Percentiles rank a stretch among this genome's conserved stretches.
Evolutionary conservation across 1,140 invertebrate genomes (phyloP).

Genomic region (Anadara kagoshimensis): DNA sequence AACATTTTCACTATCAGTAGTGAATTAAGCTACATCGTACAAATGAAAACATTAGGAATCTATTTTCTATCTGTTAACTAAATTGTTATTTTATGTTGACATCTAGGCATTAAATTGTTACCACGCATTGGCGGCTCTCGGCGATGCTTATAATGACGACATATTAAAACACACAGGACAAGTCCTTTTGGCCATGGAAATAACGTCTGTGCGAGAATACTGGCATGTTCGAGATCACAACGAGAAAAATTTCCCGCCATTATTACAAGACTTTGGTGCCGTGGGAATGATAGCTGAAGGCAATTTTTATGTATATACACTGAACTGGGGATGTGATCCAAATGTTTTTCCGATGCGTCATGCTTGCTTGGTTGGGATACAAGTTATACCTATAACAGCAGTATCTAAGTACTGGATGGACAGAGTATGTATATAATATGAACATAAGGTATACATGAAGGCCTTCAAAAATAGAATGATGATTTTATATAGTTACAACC

Average conservation of each 20-base stretch:
- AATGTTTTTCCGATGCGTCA: slow-evolving; percentile 65
- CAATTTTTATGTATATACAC: slow-evolving; percentile 59
- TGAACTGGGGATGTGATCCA: slow-evolving; percentile 64
- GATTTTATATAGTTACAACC: too few species aligned
- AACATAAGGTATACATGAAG: too few species aligned
- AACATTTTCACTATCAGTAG: too few species aligned
- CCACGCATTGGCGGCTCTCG: slow-evolving; percentile 62
- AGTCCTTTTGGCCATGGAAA: slow-evolving; percentile 58
- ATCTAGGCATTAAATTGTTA: slow-evolving; percentile 62
- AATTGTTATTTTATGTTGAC: too few species aligned
- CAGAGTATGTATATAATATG: slow-evolving; percentile 37
- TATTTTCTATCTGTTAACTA: not conserved
- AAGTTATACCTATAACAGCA: slow-evolving; percentile 63
- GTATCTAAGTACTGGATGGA: slow-evolving; percentile 65
- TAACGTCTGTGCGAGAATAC: slow-evolving; percentile 61
- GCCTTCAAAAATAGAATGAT: too few species aligned
- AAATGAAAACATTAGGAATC: too few species aligned
- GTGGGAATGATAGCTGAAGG: slow-evolving; percentile 59
- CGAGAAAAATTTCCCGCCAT: slow-evolving; percentile 56
- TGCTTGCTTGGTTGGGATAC: slow-evolving; percentile 62
- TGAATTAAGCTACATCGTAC: too few species aligned
- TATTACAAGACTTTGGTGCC: slow-evolving; percentile 53
- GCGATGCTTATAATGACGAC: slow-evolving; percentile 53
- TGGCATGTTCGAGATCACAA: slow-evolving; percentile 65
- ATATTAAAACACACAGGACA: slow-evolving; percentile 53